Conservation (phyloP, 2,888 invertebrate genomes). For the Polylopha cassiicola region DNA sequence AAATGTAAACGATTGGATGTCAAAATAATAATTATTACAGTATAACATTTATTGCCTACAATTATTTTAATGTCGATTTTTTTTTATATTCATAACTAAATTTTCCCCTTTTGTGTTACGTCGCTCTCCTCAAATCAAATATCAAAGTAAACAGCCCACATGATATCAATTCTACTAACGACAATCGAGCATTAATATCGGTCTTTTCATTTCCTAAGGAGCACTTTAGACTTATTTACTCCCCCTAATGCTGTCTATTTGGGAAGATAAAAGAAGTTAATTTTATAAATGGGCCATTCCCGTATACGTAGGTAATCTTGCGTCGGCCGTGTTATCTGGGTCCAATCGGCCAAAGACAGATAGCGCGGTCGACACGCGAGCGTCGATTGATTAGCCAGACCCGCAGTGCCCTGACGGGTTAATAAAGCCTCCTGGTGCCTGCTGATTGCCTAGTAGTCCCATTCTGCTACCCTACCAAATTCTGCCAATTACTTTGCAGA, state of each 20-base stretch:
- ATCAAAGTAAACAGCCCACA: conserved; percentile 14
- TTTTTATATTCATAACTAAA: too few relatives aligned
- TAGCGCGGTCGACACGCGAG: conserved; percentile 73
- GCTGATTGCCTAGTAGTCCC: conserved; percentile 70
- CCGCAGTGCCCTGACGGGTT: conserved; percentile 71
- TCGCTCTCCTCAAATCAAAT: too few relatives aligned
- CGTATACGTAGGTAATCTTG: conserved; percentile 69
- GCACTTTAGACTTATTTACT: conserved; percentile 64
- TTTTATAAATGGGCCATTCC: conserved; percentile 73
- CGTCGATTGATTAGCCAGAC: conserved; percentile 72
- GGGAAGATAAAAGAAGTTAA: conserved; percentile 72
- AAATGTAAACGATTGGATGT: too few relatives aligned
- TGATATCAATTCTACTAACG: conserved; percentile 19
- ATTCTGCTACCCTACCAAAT: conserved; percentile 53
- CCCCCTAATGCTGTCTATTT: conserved; percentile 59
- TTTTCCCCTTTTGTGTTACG: too few relatives aligned
- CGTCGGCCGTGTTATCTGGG: conserved; percentile 65
- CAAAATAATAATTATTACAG: too few relatives aligned
- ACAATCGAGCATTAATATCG: conserved; percentile 43
- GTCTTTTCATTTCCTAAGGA: conserved; percentile 49
- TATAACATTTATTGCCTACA: too few relatives aligned
- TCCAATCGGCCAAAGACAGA: conserved; percentile 73
- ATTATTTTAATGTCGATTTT: too few relatives aligned
- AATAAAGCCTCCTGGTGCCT: conserved; percentile 66
- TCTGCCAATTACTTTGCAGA: conserved; percentile 55